Evolutionary conservation across 2,888 invertebrate genomes (phyloP).

Genomic region (Neocrepidodera transversa): DNA sequence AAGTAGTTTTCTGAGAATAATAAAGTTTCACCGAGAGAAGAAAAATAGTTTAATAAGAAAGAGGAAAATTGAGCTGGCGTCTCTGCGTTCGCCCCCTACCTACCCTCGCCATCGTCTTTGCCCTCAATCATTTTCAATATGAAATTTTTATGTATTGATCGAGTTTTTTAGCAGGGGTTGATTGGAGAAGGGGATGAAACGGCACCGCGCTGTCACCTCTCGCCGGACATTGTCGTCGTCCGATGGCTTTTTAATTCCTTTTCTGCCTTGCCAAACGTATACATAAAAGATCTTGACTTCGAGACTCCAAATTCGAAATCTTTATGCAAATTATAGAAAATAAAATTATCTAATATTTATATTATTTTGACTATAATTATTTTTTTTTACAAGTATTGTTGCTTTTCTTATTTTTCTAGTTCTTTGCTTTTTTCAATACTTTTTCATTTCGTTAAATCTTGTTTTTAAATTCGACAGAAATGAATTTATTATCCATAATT

Average conservation of each 20-base stretch:
- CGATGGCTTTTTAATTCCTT: constrained; percentile 29
- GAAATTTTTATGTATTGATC: constrained; percentile 64
- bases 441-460: too few species aligned
- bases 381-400: too few species aligned
- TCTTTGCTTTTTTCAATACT: too few species aligned
- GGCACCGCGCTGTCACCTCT: constrained; percentile 55
- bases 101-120: constrained; percentile 43
- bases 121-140: constrained; percentile 64
- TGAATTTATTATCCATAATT: too few species aligned
- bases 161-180: constrained; percentile 59
- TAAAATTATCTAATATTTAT: too few species aligned
- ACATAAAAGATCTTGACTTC: neutral
- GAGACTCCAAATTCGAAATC: too few species aligned
- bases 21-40: constrained; percentile 38
- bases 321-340: too few species aligned
- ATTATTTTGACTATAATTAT: too few species aligned
- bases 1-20: constrained; percentile 39
- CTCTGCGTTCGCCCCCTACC: constrained; percentile 34
- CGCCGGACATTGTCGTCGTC: constrained; percentile 55
- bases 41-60: constrained; percentile 43
- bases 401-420: too few species aligned
- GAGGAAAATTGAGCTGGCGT: constrained; percentile 39
- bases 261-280: constrained; percentile 6
- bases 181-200: constrained; percentile 53
- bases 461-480: too few species aligned